Percentiles rank a stretch among this genome's conserved stretches.
Conservation (phyloP, 2,797 vertebrate genomes). For the Octomys mimax region DNA sequence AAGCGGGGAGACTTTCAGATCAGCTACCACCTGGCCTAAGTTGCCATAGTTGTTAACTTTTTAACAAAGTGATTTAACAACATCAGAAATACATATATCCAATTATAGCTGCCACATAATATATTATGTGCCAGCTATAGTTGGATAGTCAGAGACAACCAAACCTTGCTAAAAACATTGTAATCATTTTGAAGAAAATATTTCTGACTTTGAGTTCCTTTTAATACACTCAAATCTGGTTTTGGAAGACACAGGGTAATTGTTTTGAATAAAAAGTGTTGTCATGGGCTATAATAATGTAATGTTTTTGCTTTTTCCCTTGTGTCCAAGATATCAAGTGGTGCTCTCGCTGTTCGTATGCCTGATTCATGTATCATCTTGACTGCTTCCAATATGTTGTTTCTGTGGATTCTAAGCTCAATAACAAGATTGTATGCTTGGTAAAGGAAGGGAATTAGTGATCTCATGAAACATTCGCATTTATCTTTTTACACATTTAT, state of each 20-base stretch:
- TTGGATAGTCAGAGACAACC: neutral
- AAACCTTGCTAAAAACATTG: neutral
- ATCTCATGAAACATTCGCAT: neutral
- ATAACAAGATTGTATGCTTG: neutral
- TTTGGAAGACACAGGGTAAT: conserved; percentile 23
- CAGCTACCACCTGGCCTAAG: neutral
- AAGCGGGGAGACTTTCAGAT: neutral
- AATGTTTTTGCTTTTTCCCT: neutral
- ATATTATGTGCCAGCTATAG: neutral
- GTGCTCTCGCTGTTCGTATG: neutral
- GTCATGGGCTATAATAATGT: neutral
- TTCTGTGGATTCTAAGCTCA: conserved; percentile 8
- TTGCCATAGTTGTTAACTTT: neutral
- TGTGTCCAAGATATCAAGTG: neutral
- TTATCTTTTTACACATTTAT: neutral
- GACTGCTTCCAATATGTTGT: neutral
- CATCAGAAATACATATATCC: neutral
- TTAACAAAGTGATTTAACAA: neutral
- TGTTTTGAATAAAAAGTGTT: neutral
- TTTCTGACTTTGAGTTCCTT: neutral
- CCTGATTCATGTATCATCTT: neutral
- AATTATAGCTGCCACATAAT: too few species aligned
- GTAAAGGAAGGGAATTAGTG: neutral
- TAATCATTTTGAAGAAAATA: conserved; percentile 36
- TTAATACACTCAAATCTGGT: conserved; percentile 9